These are phyloP conservation scores for Heteromurus nitidus DNA, from an alignment of 2,888 invertebrate species.

Conservation along the genomic window DNA sequence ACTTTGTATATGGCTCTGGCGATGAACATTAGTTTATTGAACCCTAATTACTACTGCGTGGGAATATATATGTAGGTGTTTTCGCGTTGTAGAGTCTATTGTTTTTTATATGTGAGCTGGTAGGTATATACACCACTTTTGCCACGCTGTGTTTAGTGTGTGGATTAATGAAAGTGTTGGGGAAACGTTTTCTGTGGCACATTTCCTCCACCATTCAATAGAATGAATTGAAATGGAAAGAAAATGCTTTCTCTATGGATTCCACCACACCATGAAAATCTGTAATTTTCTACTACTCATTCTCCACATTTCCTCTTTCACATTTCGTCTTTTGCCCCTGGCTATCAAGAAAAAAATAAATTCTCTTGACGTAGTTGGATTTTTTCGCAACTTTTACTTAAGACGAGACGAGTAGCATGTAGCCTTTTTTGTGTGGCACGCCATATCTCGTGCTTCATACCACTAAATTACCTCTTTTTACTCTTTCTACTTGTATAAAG, in stretches of 20 bases:
- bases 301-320: background rate
- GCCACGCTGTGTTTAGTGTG: no score
- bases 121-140: no score
- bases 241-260: conserved; percentile 36
- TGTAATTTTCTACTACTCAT: conserved; percentile 22
- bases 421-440: no score
- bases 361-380: conserved; percentile 9
- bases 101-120: no score
- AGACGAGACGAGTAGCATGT: no score
- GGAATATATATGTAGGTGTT: no score
- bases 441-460: conserved; percentile 46
- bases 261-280: conserved; percentile 32
- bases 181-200: conserved; percentile 31
- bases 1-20: background rate
- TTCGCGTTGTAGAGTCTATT: no score
- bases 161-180: no score
- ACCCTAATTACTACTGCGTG: conserved; percentile 56
- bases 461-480: conserved; percentile 55
- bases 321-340: background rate
- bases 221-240: conserved; percentile 41
- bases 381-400: conserved; percentile 31
- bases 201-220: conserved; percentile 39
- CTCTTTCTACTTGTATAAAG: conserved; percentile 12
- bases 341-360: no score
- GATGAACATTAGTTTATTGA: conserved; percentile 46